Conservation (phyloP, 2,113 vertebrate species). For the Hypanus sabinus region DNA sequence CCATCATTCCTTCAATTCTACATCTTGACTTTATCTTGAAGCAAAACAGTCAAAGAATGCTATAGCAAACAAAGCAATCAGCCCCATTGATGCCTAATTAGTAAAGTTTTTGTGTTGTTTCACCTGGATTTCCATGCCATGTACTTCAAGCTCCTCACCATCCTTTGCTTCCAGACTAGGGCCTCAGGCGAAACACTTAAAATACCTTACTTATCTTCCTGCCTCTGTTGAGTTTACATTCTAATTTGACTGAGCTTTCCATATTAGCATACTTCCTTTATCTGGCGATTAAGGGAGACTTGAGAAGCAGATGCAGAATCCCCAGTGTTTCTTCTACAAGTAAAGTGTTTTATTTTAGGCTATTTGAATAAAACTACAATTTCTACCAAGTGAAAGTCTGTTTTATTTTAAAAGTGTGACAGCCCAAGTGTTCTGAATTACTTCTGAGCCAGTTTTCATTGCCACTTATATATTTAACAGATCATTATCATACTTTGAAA, state of each 20-base stretch:
- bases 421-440: background rate
- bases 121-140: constrained; percentile 24
- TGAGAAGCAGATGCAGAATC: background rate
- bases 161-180: background rate
- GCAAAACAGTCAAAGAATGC: background rate
- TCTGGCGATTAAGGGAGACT: background rate
- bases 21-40: constrained; percentile 11
- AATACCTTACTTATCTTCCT: constrained; percentile 14
- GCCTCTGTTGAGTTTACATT: background rate
- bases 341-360: background rate
- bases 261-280: constrained; percentile 2
- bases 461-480: background rate
- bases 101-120: constrained; percentile 10
- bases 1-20: background rate
- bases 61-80: constrained; percentile 4
- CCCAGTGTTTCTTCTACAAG: background rate
- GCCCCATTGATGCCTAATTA: constrained; percentile 7
- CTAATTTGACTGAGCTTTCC: background rate
- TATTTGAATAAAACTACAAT: background rate
- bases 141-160: background rate
- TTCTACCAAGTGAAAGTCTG: background rate
- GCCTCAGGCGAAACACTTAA: constrained; percentile 31
- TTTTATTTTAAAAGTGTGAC: background rate
- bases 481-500: background rate
- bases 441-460: background rate